These are phyloP conservation scores for Ostrea edulis DNA, from an alignment of 1,140 invertebrate genomes.

Conservation along the genomic window DNA sequence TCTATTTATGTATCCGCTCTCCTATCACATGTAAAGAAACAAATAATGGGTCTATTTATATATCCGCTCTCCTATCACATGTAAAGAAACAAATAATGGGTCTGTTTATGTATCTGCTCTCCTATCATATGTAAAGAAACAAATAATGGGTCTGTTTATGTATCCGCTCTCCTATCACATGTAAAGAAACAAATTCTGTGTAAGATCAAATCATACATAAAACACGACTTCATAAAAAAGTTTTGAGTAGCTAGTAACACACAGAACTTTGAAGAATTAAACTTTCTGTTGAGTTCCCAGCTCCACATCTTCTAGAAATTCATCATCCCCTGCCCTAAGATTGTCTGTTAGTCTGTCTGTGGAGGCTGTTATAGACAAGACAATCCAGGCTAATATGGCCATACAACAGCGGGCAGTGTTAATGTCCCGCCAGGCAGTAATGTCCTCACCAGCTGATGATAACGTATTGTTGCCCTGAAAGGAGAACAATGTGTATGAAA, in stretches of 20 bases:
- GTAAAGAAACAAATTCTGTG: too few species aligned
- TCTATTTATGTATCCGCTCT: too few species aligned
- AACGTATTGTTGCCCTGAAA: not conserved
- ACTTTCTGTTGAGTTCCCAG: constrained; percentile 23
- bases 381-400: constrained; percentile 52
- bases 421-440: constrained; percentile 40
- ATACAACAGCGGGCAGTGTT: constrained; percentile 47
- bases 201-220: too few species aligned
- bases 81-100: too few species aligned
- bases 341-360: constrained; percentile 51
- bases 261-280: not conserved
- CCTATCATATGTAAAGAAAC: too few species aligned
- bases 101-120: too few species aligned
- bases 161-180: too few species aligned
- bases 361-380: constrained; percentile 49
- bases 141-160: too few species aligned
- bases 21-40: too few species aligned
- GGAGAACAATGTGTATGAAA: not conserved
- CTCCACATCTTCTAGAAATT: constrained; percentile 45
- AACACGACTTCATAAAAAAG: too few species aligned
- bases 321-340: constrained; percentile 48
- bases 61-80: too few species aligned
- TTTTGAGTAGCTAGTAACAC: not conserved
- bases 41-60: too few species aligned
- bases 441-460: constrained; percentile 28